Conservation (phyloP, 2,888 invertebrate species). For the Crioceris asparagi region DNA sequence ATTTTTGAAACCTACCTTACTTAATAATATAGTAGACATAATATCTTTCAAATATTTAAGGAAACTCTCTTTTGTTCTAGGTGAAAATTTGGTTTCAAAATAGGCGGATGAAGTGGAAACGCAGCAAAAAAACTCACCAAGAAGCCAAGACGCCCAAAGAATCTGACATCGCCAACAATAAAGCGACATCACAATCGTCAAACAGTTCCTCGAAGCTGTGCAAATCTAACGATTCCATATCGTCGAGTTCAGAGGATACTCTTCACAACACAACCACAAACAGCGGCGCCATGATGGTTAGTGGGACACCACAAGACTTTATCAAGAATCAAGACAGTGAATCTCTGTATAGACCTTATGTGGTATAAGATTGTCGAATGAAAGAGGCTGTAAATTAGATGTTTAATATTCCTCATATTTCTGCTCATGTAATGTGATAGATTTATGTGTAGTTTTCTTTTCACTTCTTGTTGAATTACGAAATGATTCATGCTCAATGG, state of each 20-base stretch:
- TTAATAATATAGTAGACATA: neutral
- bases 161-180: constrained; percentile 23
- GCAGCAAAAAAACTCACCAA: constrained; percentile 91
- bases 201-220: constrained; percentile 8
- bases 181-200: constrained; percentile 9
- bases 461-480: too few relatives aligned
- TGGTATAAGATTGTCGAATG: too few relatives aligned
- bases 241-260: constrained; percentile 19
- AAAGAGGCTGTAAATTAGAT: too few relatives aligned
- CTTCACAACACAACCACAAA: constrained; percentile 18
- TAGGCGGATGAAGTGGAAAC: constrained; percentile 96
- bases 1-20: too few relatives aligned
- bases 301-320: constrained; percentile 18
- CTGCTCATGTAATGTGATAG: too few relatives aligned
- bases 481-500: too few relatives aligned
- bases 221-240: constrained; percentile 17
- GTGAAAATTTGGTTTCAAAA: constrained; percentile 99
- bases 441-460: too few relatives aligned
- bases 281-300: constrained; percentile 13
- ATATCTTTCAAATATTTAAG: constrained; percentile 1
- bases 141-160: constrained; percentile 57
- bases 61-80: constrained; percentile 40
- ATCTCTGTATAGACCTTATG: constrained; percentile 41
- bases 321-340: constrained; percentile 35
- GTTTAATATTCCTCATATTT: too few relatives aligned